Evolutionary conservation across 2,113 vertebrate genomes (phyloP), one percentile per base, ranked within the genome.

Genomic region (Mormyrus lacerda): DNA sequence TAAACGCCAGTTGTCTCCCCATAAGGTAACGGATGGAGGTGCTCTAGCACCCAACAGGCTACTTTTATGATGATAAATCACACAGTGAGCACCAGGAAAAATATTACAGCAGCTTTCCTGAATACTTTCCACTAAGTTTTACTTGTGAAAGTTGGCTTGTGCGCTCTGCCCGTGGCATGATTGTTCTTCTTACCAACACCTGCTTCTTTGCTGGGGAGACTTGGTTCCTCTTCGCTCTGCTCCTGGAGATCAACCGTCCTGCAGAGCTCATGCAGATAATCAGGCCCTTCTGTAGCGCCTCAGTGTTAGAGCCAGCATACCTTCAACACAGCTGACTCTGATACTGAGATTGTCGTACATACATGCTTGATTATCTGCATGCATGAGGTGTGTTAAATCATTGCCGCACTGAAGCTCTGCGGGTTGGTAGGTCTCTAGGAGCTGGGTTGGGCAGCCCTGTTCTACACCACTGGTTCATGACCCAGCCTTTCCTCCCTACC

Each of bases 61-160:
- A 45, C 82, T 47, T n/a, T 84, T 84, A 24, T 47, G 44, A 47
- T 84, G 82, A 84, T 84, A 84, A 84, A 84, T 84, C 82, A n/a
- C 79, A 83, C 39, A 44, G 39, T 24, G 39, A 47, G 82, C 35
- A 47, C 44, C 44, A n/a, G 24, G 19, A 44, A 69, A 27, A 69
- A 69, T 31, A 69, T 69, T 27, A 27, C 61, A 4, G 35, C 3
- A 9, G 24, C 44, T 84, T 84, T 47, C 42, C 42, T n/a, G 45
- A 84, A 84, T n/a, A 44, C 24, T 44, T 84, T 47, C 82, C 39
- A 8, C 19, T 24, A 45, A 47, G 82, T 84, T 47, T 84, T 11
- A 47, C 44, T 84, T 45, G 44, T 3, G 17, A 84, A 84, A 44
- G 82, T 47, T 84, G 21, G 21, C 8, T n/a, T 47, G 42, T n/a